A percentile compares a stretch with the other conserved stretches of the same genome.
phyloP scores from a whole-genome alignment of 2,113 vertebrate species.

The Myocastor coypus region DNA sequence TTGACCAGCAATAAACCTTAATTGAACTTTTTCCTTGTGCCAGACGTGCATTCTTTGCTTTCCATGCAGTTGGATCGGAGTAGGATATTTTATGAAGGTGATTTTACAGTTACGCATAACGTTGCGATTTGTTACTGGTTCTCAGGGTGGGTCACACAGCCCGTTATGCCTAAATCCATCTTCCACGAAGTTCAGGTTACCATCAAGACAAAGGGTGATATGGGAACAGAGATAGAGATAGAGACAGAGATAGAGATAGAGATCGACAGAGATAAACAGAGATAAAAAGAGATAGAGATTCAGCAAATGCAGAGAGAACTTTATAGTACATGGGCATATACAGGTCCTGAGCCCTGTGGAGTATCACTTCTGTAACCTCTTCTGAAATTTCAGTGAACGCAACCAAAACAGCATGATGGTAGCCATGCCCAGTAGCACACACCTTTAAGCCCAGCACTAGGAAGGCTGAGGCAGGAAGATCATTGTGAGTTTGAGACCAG shows the following conservation, averaged over 20 bases:
- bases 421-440: too few species aligned
- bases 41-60: neutral
- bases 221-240: neutral
- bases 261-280: neutral
- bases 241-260: neutral
- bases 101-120: neutral
- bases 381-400: neutral
- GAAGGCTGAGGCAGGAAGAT: too few species aligned
- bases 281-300: neutral
- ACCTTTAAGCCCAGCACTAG: too few species aligned
- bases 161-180: neutral
- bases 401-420: neutral
- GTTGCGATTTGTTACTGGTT: neutral
- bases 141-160: neutral
- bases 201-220: neutral
- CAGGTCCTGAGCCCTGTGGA: neutral
- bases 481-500: too few species aligned
- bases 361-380: neutral
- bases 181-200: neutral
- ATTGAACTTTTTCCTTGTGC: slow-evolving; percentile 14
- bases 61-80: neutral
- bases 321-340: neutral
- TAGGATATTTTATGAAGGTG: neutral
- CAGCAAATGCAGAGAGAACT: neutral
- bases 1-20: slow-evolving; percentile 45